Conservation (phyloP, 2,888 invertebrate genomes). For the Drosophila parthenogenetica region DNA sequence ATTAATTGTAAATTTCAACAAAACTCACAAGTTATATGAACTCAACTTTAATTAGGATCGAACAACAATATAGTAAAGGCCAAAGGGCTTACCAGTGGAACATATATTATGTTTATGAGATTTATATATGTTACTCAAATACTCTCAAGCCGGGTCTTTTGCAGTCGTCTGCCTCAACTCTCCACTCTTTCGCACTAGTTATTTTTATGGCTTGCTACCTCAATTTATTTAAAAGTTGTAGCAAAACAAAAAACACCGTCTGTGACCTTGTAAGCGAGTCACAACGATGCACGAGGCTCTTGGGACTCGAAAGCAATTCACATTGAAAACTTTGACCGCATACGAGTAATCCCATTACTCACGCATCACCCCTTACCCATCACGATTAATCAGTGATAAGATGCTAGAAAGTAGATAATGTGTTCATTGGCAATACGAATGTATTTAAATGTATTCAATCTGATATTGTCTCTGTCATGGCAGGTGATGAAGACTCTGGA, state of each 20-base stretch:
- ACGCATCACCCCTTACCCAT: not conserved
- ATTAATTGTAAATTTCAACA: no score
- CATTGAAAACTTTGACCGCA: not conserved
- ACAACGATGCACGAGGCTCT: not conserved
- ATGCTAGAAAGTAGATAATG: not conserved
- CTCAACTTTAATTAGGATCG: no score
- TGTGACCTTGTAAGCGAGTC: not conserved
- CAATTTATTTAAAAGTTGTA: constrained; percentile 38
- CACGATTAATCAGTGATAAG: not conserved
- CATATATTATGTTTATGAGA: no score
- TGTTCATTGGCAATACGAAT: not conserved
- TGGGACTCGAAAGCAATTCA: not conserved
- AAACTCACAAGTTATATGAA: no score
- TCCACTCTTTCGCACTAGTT: not conserved
- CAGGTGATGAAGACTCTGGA: constrained; percentile 96
- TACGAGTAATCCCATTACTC: not conserved
- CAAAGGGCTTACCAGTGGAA: no score
- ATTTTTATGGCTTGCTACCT: constrained; percentile 10
- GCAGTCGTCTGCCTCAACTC: no score
- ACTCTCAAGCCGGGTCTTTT: no score
- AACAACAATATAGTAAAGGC: no score
- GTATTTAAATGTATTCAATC: not conserved
- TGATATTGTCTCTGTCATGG: constrained; percentile 80
- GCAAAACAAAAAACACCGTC: constrained; percentile 15
- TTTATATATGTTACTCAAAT: no score